Base-by-base conservation (phyloP, 2,888 invertebrate genomes). In the Aporophyla nigra region DNA sequence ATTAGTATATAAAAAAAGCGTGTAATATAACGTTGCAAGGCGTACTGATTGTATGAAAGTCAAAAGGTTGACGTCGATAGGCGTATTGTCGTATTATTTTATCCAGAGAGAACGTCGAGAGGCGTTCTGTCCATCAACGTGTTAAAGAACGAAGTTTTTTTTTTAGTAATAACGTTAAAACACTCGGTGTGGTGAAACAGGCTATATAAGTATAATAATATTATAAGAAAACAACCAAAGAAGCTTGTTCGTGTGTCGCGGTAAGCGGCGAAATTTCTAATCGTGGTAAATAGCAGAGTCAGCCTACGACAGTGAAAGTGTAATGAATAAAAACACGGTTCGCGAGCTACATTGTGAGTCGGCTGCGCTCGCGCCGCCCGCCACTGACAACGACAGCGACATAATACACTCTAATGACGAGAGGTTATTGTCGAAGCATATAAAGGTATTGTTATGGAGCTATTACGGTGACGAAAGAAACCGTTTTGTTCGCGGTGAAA, bases 191-290 rank as follows among this genome's bases (percentile, higher is more conserved):
- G 40, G 16, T 63, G 54, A 76, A 76, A 76, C 78, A 66, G 46
- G 78, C 68, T 70, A 33, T 67, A 46, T 10, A 70, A 49, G 65
- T 82, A 40, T 80, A 74, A 73, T 69, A 51, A 59, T 85, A 83
- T 66, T 74, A 76, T 82, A 86, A 79, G 81, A 82, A 85, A 84
- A 82, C 82, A 89, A 90, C 92, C 91, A 92, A 93, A 92, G 93
- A 93, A 88, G 85, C 88, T 87, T 83, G 74, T 87, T 88, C 74
- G 82, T 88, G 83, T 87, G 81, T 82, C 74, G 87, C 86, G 80
- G 83, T 81, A 86, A 87, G 87, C 82, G 87, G 88, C 80, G 86
- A 91, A 91, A 91, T 91, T 93, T 93, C 92, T 92, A 91, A 89
- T 90, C 86, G 82, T 83, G 80, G 88, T 86, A 89, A 90, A 90